Evolutionary conservation across 2,888 invertebrate species (phyloP), one percentile per base, ranked within the genome.

Genomic region (Trachelus stipa): DNA sequence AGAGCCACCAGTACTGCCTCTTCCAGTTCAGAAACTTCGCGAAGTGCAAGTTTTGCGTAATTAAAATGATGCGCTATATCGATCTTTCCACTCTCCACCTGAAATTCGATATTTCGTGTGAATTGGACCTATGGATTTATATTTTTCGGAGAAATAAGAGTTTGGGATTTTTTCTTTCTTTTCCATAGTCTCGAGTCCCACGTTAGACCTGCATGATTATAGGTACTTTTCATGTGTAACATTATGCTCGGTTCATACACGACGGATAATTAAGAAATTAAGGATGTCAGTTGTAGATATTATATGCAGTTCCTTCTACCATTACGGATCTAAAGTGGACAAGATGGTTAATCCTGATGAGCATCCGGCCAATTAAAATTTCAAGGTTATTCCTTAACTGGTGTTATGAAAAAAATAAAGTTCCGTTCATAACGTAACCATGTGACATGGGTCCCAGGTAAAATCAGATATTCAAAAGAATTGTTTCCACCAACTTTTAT

Each of bases 51-150:
- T 76, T 92, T 92, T 0, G 94, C 94, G 83, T 92, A 93, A 90
- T 94, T 94, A 71, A 92, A 92, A 86, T 96, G 96, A 88, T 95
- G 94, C 0, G 93, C 95, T 81, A 93, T 92, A 89, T 95, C 95
- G 68, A 95, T 94, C 75, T 93, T 93, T 0, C 94, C 94, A 4
- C 94, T 94, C 84, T 94, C 94, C 0, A 94, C 92, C 92, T 92
- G 78, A 15, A 84, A 81, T 34, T 12, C 23, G 56, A 56, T 23
- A 9, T 23, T 9, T 23, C 56, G 23, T 56, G 2, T 56, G 23
- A 56, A 56, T 23, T 9, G 2, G 23, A 23, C 9, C 15, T 0
- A 23, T 9, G 15, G 23, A 23, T 56, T 56, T 56, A 9, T 9
- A 23, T 23, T 9, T 40, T 6, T 40, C 15, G 1, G 15, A 23